Percentiles rank a stretch among this genome's conserved stretches.
These are phyloP conservation scores for Aegotheles bennettii DNA, from an alignment of 2,113 vertebrate species.

Conservation along the genomic window DNA sequence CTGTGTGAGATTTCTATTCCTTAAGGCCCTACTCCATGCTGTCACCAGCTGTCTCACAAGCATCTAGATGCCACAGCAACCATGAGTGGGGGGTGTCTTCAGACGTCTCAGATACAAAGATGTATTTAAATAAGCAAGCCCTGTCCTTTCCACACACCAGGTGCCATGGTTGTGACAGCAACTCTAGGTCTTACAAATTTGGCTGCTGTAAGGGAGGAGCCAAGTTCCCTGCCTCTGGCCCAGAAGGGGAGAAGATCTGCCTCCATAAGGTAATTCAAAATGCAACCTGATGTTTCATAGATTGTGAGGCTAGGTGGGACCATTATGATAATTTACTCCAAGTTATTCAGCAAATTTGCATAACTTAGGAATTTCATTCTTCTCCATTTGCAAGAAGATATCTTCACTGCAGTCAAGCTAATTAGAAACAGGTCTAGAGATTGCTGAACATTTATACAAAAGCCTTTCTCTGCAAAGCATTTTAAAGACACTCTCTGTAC, in stretches of 20 bases:
- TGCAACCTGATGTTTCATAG: neutral
- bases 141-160: neutral
- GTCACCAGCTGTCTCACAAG: neutral
- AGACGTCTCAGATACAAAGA: neutral
- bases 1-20: neutral
- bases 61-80: neutral
- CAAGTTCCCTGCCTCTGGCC: neutral
- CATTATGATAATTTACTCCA: neutral
- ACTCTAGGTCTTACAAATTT: neutral
- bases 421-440: neutral
- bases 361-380: neutral
- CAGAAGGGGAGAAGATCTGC: neutral
- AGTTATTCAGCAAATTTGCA: neutral
- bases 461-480: neutral
- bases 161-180: accelerated
- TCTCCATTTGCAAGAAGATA: neutral
- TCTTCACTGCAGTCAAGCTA: neutral
- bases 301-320: neutral
- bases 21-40: neutral
- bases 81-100: neutral
- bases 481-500: neutral
- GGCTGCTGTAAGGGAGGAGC: neutral
- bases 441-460: neutral
- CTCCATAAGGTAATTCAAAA: neutral
- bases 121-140: neutral